These are phyloP conservation scores for Enteromius thamalakanensis DNA, from an alignment of 2,797 vertebrate species.

Conservation along the genomic window DNA sequence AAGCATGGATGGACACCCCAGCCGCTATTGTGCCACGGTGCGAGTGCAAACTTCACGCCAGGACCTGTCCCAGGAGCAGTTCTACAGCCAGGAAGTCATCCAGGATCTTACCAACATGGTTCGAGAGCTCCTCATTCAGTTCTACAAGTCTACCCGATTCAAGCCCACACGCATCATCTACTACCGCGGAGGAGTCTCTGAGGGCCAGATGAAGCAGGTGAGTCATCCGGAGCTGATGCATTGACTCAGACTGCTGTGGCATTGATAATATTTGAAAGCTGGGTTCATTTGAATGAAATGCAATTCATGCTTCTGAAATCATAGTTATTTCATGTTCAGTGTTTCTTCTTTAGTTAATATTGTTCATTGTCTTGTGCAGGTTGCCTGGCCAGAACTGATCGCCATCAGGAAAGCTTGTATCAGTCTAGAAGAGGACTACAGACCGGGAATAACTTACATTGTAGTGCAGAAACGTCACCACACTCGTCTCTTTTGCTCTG, in stretches of 20 bases:
- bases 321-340: background rate
- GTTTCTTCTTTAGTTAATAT: background rate
- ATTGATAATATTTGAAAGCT: background rate
- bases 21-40: slow-evolving; percentile 97
- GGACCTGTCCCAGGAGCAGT: slow-evolving; percentile 95
- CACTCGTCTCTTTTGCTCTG: slow-evolving; percentile 96
- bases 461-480: slow-evolving; percentile 99
- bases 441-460: slow-evolving; percentile 98
- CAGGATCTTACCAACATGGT: slow-evolving; percentile 99
- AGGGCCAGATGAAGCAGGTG: slow-evolving; percentile 99
- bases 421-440: slow-evolving; percentile 97
- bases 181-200: slow-evolving; percentile 95
- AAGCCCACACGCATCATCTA: slow-evolving; percentile 98
- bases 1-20: slow-evolving; percentile 98
- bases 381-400: slow-evolving; percentile 97
- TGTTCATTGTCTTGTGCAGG: slow-evolving; percentile 71
- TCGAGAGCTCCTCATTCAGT: slow-evolving; percentile 95
- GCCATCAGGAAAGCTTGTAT: slow-evolving; percentile 99
- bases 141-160: slow-evolving; percentile 98
- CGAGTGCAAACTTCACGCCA: slow-evolving; percentile 96
- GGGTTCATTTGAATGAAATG: background rate
- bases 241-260: background rate
- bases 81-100: slow-evolving; percentile 98
- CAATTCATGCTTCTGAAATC: too few species aligned
- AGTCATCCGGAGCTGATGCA: slow-evolving; percentile 14